Base-by-base conservation (phyloP, 2,797 vertebrate genomes). In the Bradypus variegatus region DNA sequence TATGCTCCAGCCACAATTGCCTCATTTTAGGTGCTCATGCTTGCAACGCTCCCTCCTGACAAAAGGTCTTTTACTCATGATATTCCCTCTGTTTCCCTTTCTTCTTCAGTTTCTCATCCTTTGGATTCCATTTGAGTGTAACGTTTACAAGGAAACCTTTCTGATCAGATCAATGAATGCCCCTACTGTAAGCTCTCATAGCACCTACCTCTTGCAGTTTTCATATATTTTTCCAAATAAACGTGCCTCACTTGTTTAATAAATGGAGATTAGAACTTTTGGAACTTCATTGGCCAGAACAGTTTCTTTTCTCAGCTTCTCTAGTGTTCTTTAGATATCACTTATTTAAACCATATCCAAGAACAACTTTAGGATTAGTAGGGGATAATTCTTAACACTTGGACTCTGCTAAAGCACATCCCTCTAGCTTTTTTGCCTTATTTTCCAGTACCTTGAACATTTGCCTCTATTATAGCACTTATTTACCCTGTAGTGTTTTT, bases 91-190 rank as follows among this genome's bases (percentile, higher is more conserved):
- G 48, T 76, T 78, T 90, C 25, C 73, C 58, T 65, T 58, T 93
- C 70, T 86, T 38, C 38, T 86, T 88, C 48, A 90, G 45, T 78
- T 88, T 90, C 81, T 86, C 29, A 89, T 75, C 72, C 33, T 92
- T 85, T 27, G 72, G 67, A 73, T 92, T 92, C 41, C 36, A 85
- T 55, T 92, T 81, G 38, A 76, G n/a, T 78, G 53, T 55, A 48
- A 91, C 48, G 82, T 95, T 19, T 79, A 94, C 73, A 90, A 91
- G 73, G 38, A 90, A 69, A 31, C 3, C 85, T 93, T 85, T 69
- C 67, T 33, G 64, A 58, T 33, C n/a, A 91, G 64, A 55, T 38
- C 58, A 91, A 29, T 77, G 64, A 91, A 73, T 90, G 36, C 9
- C 33, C 16, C 55, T 67, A 75, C 19, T 48, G 13, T 77, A 87